Evolutionary conservation across 2,888 invertebrate genomes (phyloP), one percentile per base, ranked within the genome.

Genomic region (Nemotelus nigrinus): DNA sequence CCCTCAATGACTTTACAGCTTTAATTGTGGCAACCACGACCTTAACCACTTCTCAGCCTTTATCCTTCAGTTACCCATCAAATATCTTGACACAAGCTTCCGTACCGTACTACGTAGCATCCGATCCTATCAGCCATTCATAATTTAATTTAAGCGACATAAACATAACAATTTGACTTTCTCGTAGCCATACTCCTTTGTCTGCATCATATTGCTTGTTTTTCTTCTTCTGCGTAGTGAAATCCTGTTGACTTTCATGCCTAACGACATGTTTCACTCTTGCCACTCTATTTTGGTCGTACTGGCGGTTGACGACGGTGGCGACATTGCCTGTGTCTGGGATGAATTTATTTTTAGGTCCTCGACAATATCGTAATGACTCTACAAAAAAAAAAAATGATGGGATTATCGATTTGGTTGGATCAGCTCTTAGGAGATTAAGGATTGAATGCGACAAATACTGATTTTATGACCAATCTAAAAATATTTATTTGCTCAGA

Each of bases 111-210:
- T 2, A 39, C 7, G 50, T 50, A 47, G 44, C 47, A 74, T 57
- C 47, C 44, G 48, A 57, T 47, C 50, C 72, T 47, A 50, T 63
- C 60, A 74, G 48, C 74, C 63, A 74, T 74, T 74, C 60, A 74
- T 74, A 74, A 74, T 74, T 74, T 60, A 74, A 74, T 74, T 74
- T 60, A 63, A 74, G 74, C 41, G 48, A 48, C 74, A 63, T 74
- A 50, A 74, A 74, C 60, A 41, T 60, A 60, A 50, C 60, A 60
- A 74, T 74, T 60, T 74, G 60, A 45, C 63, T 48, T 41, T 6
- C 25, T 39, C 58, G n/a, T 41, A 44, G 65, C n/a, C 39, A 68
- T 39, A 10, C 50, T 43, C 50, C 50, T 47, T 65, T 47, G 47
- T 47, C 25, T 25, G 25, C 25, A 57, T 25, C 4, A 25, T 57